Evolutionary conservation across 2,797 vertebrate species (phyloP).

Genomic region (Pteropus rufus): DNA sequence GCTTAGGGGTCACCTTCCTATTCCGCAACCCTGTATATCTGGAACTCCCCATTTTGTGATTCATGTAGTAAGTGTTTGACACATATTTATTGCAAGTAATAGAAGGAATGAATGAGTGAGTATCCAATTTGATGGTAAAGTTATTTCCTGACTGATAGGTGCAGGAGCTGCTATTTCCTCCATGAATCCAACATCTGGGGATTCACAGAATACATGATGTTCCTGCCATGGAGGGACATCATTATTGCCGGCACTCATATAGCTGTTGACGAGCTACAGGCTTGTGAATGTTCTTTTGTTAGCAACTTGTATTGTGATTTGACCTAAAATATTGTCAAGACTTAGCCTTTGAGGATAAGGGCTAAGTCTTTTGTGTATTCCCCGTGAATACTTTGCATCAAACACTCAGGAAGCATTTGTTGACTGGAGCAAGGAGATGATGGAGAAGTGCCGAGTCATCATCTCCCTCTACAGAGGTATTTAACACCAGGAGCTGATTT

Average conservation of each 20-base stretch:
- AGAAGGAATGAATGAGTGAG: not conserved
- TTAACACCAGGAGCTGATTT: rapidly evolving
- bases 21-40: not conserved
- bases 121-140: not conserved
- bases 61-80: not conserved
- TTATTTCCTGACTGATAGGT: not conserved
- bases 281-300: not conserved
- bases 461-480: not conserved
- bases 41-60: not conserved
- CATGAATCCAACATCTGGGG: not conserved
- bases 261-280: not conserved
- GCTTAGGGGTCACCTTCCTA: not conserved
- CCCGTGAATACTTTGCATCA: not conserved
- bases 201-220: not conserved
- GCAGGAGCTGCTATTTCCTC: not conserved
- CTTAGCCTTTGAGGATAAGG: not conserved
- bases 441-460: rapidly evolving
- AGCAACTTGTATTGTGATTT: not conserved
- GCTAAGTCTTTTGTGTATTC: not conserved
- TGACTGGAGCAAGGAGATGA: not conserved
- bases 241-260: not conserved
- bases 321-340: not conserved
- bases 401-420: not conserved
- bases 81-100: not conserved
- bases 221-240: not conserved